phyloP scores from a whole-genome alignment of 2,113 vertebrate genomes.

The Myxocyprinus asiaticus region DNA sequence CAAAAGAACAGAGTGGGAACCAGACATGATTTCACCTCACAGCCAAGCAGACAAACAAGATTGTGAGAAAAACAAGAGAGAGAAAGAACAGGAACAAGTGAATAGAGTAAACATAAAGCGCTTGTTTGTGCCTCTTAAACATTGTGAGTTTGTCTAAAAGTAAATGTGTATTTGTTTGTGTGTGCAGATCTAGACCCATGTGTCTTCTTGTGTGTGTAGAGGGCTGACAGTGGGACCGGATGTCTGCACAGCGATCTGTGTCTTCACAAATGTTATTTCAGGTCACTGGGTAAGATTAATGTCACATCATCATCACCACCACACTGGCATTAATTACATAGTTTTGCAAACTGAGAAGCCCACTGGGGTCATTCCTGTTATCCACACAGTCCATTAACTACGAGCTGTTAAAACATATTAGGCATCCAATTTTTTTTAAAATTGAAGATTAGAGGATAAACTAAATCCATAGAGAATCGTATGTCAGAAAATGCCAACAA shows the following conservation, averaged over 20 bases:
- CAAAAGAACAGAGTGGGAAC: constrained; percentile 19
- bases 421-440: constrained; percentile 22
- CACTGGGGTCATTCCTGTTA: constrained; percentile 30
- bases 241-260: constrained; percentile 1
- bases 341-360: constrained; percentile 39
- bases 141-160: not conserved
- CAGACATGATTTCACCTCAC: constrained; percentile 46
- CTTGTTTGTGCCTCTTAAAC: constrained; percentile 13
- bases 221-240: not conserved
- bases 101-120: not conserved
- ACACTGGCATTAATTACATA: constrained; percentile 36
- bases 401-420: constrained; percentile 27
- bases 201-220: constrained; percentile 11
- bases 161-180: not conserved
- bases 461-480: not conserved
- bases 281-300: constrained; percentile 34
- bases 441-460: constrained; percentile 9
- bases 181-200: no score
- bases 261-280: constrained; percentile 8
- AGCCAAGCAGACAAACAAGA: constrained; percentile 31
- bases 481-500: constrained; percentile 12
- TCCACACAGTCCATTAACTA: constrained; percentile 26
- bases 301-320: constrained; percentile 6
- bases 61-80: constrained; percentile 8
- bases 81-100: constrained; percentile 14